Conservation (phyloP, 2,888 invertebrate genomes). For the Napeogenes sylphis region DNA sequence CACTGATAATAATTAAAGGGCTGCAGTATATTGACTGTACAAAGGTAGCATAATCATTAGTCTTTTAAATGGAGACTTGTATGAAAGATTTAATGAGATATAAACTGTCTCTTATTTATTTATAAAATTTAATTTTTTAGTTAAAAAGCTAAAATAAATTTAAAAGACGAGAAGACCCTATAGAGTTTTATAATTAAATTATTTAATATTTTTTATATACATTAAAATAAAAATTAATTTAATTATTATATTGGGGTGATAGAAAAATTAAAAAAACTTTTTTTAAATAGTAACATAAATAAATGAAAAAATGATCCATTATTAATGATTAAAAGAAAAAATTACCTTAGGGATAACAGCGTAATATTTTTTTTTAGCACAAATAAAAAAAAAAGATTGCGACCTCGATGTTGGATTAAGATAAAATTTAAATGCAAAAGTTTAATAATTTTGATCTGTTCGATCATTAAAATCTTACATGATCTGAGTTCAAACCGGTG, state of each 20-base stretch:
- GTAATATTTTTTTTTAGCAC: slow-evolving; percentile 87
- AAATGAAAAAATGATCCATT: slow-evolving; percentile 75
- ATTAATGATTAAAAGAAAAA: slow-evolving; percentile 81
- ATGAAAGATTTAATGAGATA: slow-evolving; percentile 86
- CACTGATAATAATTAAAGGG: slow-evolving; percentile 84
- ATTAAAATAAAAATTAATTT: slow-evolving; percentile 44
- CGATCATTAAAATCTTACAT: slow-evolving; percentile 90
- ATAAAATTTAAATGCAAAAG: slow-evolving; percentile 81
- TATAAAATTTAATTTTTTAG: slow-evolving; percentile 69
- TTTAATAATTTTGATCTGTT: slow-evolving; percentile 85
- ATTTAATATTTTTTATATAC: slow-evolving; percentile 54
- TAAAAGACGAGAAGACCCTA: slow-evolving; percentile 88
- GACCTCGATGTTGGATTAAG: slow-evolving; percentile 95
- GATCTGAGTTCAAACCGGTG: slow-evolving; percentile 93
- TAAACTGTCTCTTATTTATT: slow-evolving; percentile 73
- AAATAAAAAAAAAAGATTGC: slow-evolving; percentile 85
- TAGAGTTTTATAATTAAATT: slow-evolving; percentile 80
- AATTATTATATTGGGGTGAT: slow-evolving; percentile 82
- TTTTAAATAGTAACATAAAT: slow-evolving; percentile 53
- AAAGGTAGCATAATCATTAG: slow-evolving; percentile 49
- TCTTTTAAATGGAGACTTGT: slow-evolving; percentile 87
- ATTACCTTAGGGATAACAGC: slow-evolving; percentile 92
- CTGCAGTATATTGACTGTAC: slow-evolving; percentile 78
- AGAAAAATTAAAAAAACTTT: slow-evolving; percentile 79
- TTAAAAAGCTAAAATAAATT: slow-evolving; percentile 81